Conservation (phyloP, 2,888 invertebrate species). For the Thalpophila matura region DNA sequence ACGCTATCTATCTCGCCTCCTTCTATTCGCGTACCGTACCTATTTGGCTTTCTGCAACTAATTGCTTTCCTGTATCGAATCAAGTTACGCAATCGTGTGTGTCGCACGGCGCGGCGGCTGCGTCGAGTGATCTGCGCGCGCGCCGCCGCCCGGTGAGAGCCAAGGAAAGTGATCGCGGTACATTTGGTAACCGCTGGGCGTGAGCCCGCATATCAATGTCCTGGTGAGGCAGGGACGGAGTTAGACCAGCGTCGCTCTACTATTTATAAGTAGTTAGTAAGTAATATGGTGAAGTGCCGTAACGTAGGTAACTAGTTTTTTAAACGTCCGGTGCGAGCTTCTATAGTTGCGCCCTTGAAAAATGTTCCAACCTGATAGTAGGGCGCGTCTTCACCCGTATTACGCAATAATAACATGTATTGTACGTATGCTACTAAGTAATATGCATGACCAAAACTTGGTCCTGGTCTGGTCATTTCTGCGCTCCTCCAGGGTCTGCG, state of each 20-base stretch:
- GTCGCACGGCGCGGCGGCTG: slow-evolving; percentile 41
- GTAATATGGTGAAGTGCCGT: too few relatives aligned
- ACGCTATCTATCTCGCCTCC: too few relatives aligned
- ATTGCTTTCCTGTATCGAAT: not conserved
- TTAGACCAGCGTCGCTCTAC: slow-evolving; percentile 15
- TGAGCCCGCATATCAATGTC: slow-evolving; percentile 71
- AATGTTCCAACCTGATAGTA: too few relatives aligned
- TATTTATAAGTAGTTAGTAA: not conserved
- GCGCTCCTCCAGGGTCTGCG: too few relatives aligned
- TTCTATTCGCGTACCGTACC: not conserved
- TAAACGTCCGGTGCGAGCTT: too few relatives aligned
- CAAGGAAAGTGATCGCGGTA: slow-evolving; percentile 84
- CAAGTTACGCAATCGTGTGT: slow-evolving; percentile 56
- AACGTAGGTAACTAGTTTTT: too few relatives aligned
- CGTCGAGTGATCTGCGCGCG: slow-evolving; percentile 44
- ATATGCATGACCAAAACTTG: too few relatives aligned
- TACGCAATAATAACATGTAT: too few relatives aligned
- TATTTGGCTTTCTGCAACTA: slow-evolving; percentile 31
- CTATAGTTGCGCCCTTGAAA: too few relatives aligned
- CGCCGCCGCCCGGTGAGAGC: slow-evolving; percentile 76
- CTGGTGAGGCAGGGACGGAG: slow-evolving; percentile 67
- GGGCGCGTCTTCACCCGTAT: too few relatives aligned
- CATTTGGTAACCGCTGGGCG: slow-evolving; percentile 81
- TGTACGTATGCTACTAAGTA: too few relatives aligned
- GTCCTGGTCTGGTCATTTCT: too few relatives aligned